Conservation (phyloP, 1,140 invertebrate species). For the Drosophila melanica region DNA sequence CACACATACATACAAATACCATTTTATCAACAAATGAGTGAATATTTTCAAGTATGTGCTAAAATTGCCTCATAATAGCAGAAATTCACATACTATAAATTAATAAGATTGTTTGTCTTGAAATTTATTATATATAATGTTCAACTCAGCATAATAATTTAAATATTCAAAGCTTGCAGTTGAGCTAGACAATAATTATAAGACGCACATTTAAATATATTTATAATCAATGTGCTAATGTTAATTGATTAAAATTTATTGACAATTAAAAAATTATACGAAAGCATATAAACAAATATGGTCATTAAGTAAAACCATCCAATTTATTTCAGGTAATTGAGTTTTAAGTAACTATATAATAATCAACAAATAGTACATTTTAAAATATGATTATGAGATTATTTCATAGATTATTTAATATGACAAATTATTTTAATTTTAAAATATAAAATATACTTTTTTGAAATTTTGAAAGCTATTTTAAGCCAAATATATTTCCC, state of each 20-base stretch:
- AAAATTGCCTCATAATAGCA: conserved; percentile 36
- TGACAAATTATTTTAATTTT: no score
- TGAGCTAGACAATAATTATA: background rate
- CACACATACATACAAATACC: conserved; percentile 12
- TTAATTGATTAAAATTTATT: no score
- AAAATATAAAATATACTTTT: background rate
- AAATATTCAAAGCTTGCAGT: background rate
- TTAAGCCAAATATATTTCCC: background rate
- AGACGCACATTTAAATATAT: background rate
- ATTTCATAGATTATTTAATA: no score
- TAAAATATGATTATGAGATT: no score
- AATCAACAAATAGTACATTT: no score
- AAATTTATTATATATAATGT: background rate
- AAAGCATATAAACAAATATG: no score
- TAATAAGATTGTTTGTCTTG: background rate
- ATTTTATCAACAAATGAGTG: conserved; percentile 19
- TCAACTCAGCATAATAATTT: background rate
- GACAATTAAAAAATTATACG: no score
- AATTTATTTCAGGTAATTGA: no score
- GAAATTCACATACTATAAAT: conserved; percentile 20
- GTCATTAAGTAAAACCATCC: no score
- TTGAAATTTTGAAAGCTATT: background rate
- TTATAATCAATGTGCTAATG: background rate
- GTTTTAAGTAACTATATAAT: no score
- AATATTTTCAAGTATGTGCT: conserved; percentile 36